These are phyloP conservation scores for Iphiclides podalirius DNA, from an alignment of 2,888 invertebrate species.

Conservation along the genomic window DNA sequence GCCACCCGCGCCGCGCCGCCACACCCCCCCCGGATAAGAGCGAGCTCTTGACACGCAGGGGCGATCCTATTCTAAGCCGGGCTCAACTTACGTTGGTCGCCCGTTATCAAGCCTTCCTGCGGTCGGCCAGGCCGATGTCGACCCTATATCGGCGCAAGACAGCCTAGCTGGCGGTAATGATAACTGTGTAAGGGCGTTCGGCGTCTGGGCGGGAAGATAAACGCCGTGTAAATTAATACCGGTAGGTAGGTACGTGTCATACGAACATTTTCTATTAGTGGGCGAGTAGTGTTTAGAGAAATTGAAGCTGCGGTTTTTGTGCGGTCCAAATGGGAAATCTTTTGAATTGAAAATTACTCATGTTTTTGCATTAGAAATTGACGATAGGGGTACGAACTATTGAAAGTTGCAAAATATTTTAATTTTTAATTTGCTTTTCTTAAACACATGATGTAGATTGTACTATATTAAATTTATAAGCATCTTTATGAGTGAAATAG, in stretches of 20 bases:
- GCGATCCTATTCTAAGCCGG: conserved; percentile 27
- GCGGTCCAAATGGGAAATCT: too few relatives aligned
- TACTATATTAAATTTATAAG: too few relatives aligned
- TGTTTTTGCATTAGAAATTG: too few relatives aligned
- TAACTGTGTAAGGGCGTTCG: conserved; percentile 38
- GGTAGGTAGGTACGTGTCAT: conserved; percentile 49
- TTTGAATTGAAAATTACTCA: too few relatives aligned
- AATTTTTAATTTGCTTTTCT: too few relatives aligned
- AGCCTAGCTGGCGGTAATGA: conserved; percentile 17
- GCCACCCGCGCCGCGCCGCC: conserved; percentile 47
- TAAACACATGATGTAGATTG: too few relatives aligned
- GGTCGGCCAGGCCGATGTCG: too few relatives aligned
- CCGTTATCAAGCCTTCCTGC: conserved; percentile 39
- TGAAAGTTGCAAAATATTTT: too few relatives aligned
- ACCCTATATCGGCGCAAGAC: conserved; percentile 32
- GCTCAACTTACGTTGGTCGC: conserved; percentile 44
- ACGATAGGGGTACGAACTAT: too few relatives aligned
- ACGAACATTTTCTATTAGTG: conserved; percentile 38
- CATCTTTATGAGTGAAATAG: too few relatives aligned
- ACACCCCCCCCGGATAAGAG: conserved; percentile 35
- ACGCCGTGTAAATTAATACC: conserved; percentile 57
- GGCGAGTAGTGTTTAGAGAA: conserved; percentile 15
- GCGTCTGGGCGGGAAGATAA: conserved; percentile 65
- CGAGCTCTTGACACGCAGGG: conserved; percentile 10
- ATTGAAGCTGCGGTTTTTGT: conserved; percentile 6